These are phyloP conservation scores for Molorchus minor DNA, from an alignment of 2,888 invertebrate species.

Conservation along the genomic window DNA sequence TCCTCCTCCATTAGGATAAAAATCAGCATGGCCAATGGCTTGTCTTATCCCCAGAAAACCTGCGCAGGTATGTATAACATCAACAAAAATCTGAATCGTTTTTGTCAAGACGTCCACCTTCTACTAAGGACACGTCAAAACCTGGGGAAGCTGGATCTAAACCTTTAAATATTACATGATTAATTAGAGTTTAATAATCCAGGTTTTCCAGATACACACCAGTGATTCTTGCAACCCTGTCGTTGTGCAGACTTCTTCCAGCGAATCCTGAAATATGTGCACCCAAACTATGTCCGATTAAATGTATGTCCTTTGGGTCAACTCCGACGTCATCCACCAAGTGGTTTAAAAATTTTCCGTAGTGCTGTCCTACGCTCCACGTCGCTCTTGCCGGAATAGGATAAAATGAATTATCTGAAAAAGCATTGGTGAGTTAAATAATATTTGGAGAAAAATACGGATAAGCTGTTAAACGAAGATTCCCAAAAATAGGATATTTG, in stretches of 20 bases:
- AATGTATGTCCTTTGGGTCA: conserved; percentile 62
- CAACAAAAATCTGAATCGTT: conserved; percentile 78
- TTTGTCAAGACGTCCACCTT: conserved; percentile 67
- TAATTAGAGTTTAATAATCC: no score
- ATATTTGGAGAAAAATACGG: no score
- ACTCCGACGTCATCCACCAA: conserved; percentile 55
- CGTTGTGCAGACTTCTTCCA: conserved; percentile 59
- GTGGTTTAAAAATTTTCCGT: conserved; percentile 62
- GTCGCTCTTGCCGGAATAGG: conserved; percentile 57
- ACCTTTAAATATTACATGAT: conserved; percentile 52
- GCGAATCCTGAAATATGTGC: conserved; percentile 66
- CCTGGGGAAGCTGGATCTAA: conserved; percentile 76
- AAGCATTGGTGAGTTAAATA: no score
- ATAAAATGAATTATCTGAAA: conserved; percentile 50
- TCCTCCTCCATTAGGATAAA: conserved; percentile 77
- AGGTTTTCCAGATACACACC: conserved; percentile 55
- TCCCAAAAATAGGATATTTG: no score
- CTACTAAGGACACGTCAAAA: conserved; percentile 64
- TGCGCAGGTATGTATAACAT: conserved; percentile 77
- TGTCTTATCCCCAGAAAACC: conserved; percentile 71
- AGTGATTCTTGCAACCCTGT: conserved; percentile 67
- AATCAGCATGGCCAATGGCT: conserved; percentile 76
- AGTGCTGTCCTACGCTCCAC: conserved; percentile 65
- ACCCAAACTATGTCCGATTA: conserved; percentile 70
- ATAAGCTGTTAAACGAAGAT: no score